Conservation (phyloP, 2,888 invertebrate genomes). For the Synergus japonicus region DNA sequence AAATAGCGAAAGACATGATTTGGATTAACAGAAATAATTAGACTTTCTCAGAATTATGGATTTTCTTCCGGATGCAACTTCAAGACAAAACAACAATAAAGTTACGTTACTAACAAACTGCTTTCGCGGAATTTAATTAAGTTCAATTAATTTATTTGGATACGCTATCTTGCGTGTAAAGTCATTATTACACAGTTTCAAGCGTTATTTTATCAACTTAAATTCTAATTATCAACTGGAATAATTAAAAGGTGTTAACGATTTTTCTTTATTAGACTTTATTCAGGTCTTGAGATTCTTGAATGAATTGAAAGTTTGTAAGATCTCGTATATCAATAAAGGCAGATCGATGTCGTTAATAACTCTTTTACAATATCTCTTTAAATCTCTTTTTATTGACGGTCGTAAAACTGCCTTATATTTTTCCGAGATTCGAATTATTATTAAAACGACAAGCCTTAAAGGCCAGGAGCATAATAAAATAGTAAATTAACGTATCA, state of each 20-base stretch:
- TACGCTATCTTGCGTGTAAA: not conserved
- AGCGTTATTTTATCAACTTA: no score
- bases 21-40: no score
- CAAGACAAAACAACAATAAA: constrained; percentile 45
- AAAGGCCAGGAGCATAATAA: not conserved
- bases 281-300: not conserved
- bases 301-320: not conserved
- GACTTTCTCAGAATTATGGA: not conserved
- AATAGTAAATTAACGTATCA: constrained; percentile 8
- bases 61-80: constrained; percentile 41
- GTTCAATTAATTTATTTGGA: not conserved
- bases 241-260: not conserved
- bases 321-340: not conserved
- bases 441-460: constrained; percentile 10
- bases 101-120: not conserved
- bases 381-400: constrained; percentile 6
- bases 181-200: no score
- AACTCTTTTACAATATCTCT: not conserved
- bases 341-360: not conserved
- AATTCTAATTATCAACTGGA: no score
- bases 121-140: not conserved
- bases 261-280: not conserved
- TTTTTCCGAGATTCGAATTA: not conserved
- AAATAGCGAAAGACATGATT: no score
- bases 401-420: not conserved